phyloP scores from a whole-genome alignment of 2,888 invertebrate genomes.

The Ptychoptera contaminata region DNA sequence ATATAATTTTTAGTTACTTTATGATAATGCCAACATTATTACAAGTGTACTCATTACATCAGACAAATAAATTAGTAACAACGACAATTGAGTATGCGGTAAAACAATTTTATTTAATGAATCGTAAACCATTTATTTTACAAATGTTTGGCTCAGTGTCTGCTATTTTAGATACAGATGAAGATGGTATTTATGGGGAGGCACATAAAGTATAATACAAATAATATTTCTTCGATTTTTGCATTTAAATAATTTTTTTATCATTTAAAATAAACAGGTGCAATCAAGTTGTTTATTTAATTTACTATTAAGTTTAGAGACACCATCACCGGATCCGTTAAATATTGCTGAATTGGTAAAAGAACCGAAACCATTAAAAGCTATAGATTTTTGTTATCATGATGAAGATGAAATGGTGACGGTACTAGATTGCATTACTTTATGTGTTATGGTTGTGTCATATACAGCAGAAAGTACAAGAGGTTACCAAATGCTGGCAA shows the following conservation, averaged over 20 bases:
- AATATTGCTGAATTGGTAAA: slow-evolving; percentile 86
- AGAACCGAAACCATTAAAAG: slow-evolving; percentile 79
- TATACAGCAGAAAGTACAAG: slow-evolving; percentile 92
- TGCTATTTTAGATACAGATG: slow-evolving; percentile 85
- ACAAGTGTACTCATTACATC: slow-evolving; percentile 94
- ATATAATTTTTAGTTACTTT: slow-evolving; percentile 58
- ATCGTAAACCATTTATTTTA: slow-evolving; percentile 93
- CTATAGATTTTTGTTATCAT: slow-evolving; percentile 96
- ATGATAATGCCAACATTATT: slow-evolving; percentile 95
- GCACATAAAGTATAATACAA: slow-evolving; percentile 59
- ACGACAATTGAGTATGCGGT: slow-evolving; percentile 96
- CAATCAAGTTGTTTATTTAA: slow-evolving; percentile 87
- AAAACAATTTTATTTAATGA: slow-evolving; percentile 95
- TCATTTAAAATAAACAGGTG: slow-evolving; percentile 36
- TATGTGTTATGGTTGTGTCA: slow-evolving; percentile 97
- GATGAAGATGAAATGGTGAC: slow-evolving; percentile 96
- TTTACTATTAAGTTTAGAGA: slow-evolving; percentile 77
- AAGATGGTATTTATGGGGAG: slow-evolving; percentile 73
- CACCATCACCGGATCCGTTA: slow-evolving; percentile 84
- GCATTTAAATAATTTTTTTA: neutral
- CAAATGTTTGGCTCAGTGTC: slow-evolving; percentile 99
- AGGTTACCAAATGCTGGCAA: slow-evolving; percentile 81
- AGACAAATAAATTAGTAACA: slow-evolving; percentile 88
- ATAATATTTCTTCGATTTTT: neutral
- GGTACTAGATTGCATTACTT: slow-evolving; percentile 91